These are phyloP conservation scores for Nerophis lumbriciformis DNA, from an alignment of 2,113 vertebrate species.

Conservation along the genomic window DNA sequence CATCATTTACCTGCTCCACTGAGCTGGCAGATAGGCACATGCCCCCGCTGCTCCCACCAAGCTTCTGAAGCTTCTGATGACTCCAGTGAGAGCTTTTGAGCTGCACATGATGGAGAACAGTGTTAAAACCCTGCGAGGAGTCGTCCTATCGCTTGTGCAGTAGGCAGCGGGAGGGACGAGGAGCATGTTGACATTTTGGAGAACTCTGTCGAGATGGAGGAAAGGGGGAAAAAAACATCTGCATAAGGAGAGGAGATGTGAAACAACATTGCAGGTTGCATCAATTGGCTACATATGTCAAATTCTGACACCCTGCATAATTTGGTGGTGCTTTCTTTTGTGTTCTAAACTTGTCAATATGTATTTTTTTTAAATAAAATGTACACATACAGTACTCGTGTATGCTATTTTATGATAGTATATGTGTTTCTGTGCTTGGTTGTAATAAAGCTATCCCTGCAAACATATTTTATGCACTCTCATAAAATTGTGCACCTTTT, in stretches of 20 bases:
- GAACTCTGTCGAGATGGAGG: slow-evolving; percentile 26
- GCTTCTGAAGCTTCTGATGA: slow-evolving; percentile 45
- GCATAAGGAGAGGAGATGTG: background rate
- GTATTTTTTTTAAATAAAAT: too few relatives aligned
- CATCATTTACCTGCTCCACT: slow-evolving; percentile 69
- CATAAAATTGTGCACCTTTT: too few relatives aligned
- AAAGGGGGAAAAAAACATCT: background rate
- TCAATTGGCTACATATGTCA: background rate
- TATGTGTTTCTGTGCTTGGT: too few relatives aligned
- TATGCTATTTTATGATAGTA: too few relatives aligned
- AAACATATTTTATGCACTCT: too few relatives aligned
- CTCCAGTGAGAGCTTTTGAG: slow-evolving; percentile 48
- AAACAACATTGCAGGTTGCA: background rate
- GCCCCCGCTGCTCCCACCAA: slow-evolving; percentile 53
- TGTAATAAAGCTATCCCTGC: too few relatives aligned
- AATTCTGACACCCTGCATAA: background rate
- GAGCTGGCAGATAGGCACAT: slow-evolving; percentile 62
- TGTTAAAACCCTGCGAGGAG: slow-evolving; percentile 45
- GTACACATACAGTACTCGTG: too few relatives aligned
- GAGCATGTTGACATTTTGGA: slow-evolving; percentile 27
- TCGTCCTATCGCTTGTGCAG: slow-evolving; percentile 49
- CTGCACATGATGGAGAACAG: slow-evolving; percentile 50
- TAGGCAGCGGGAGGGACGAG: slow-evolving; percentile 27
- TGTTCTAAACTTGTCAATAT: too few relatives aligned
- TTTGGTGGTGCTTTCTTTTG: too few relatives aligned